Evolutionary conservation across 2,113 vertebrate genomes (phyloP).

Genomic region (Cyrtonyx montezumae): DNA sequence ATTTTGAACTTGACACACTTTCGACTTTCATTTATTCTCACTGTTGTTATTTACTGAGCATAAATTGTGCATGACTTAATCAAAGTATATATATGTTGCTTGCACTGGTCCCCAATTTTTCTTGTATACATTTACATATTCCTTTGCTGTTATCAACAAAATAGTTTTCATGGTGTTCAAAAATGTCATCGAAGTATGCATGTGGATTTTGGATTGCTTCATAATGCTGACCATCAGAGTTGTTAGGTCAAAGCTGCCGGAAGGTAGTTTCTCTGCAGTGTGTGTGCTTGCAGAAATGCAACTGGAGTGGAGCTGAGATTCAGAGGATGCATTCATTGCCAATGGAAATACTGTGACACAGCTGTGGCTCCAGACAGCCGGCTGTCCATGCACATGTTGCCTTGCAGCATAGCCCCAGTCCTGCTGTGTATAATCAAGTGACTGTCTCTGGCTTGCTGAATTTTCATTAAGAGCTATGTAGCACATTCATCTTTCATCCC

Average conservation of each 20-base stretch:
- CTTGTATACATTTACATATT: neutral
- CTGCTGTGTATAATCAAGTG: neutral
- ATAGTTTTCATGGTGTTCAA: neutral
- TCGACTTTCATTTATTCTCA: neutral
- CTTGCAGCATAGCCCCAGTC: neutral
- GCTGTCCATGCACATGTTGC: accelerated
- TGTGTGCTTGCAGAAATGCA: neutral
- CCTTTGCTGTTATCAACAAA: neutral
- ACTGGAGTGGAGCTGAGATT: neutral
- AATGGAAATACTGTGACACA: accelerated
- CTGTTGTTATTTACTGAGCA: neutral
- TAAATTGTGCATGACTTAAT: neutral
- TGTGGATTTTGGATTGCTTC: neutral
- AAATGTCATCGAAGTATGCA: neutral
- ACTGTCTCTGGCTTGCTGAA: neutral
- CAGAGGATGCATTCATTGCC: neutral
- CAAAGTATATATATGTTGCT: neutral
- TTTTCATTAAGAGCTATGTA: neutral
- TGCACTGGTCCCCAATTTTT: neutral
- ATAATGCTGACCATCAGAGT: accelerated
- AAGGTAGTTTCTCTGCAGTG: neutral
- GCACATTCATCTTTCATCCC: neutral
- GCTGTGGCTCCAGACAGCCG: accelerated
- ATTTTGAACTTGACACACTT: accelerated
- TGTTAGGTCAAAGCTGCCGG: neutral